Evolutionary conservation across 2,888 invertebrate genomes (phyloP), one percentile per base, ranked within the genome.

Genomic region (Scrobipalpa costella): DNA sequence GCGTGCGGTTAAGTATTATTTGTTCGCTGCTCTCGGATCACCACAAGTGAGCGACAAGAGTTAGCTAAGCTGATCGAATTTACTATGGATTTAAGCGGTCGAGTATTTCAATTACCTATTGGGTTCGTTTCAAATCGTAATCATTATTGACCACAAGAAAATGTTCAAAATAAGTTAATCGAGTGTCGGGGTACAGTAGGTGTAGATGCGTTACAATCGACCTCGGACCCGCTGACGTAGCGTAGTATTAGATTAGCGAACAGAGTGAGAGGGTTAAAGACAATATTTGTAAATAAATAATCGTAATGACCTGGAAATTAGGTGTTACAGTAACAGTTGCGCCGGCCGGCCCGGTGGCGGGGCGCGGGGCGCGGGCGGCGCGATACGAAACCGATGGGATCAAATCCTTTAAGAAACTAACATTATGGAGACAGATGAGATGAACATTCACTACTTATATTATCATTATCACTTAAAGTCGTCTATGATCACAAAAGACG

Each of bases 181-280:
- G 81, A 80, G 84, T 72, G 85, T 85, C 86, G 85, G 76, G 79
- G 79, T 82, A 77, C 73, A 78, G 72, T 85, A 86, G 83, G 75
- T 71, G 81, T 88, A 89, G 88, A 78, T 77, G 88, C 88, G 84
- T 83, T 81, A 79, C 81, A 76, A 82, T 82, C 87, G 89, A 86
- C 85, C 85, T 86, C 86, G 84, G 80, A 75, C 77, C 81, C 83
- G 90, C 89, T 86, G 88, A 76, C 83, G 86, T 90, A 89, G 88
- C 84, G 83, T 90, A 90, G 90, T 73, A 78, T 82, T 90, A 90
- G 89, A 78, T 77, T 90, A 90, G 89, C 81, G 88, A 88, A 87
- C 90, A 90, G 91, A 92, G 91, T 88, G 92, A 90, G 91, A 91
- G 90, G 92, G 90, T 90, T 91, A 86, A 91, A 91, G 92, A 92